Conservation (phyloP, 37 sponge, comb jelly and placozoan species). For the Oopsacas minuta region DNA sequence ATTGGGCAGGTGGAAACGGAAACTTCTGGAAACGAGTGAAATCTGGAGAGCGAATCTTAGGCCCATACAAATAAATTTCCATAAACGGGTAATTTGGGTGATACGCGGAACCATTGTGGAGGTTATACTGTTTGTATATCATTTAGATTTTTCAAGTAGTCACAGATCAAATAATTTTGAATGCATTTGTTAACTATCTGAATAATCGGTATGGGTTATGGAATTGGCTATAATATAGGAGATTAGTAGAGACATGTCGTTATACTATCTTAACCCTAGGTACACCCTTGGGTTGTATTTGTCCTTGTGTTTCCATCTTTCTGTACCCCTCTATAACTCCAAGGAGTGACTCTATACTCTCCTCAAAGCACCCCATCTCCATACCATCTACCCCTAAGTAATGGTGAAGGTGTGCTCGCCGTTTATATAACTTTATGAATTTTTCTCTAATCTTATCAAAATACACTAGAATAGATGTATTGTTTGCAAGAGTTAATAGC, state of each 20-base stretch:
- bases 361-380: constrained; percentile 54
- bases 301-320: constrained; percentile 33
- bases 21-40: too few relatives aligned
- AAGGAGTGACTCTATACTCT: constrained; percentile 54
- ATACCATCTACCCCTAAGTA: constrained; percentile 86
- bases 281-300: neutral
- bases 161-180: too few relatives aligned
- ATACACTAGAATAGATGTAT: constrained; percentile 68
- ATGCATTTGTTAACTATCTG: too few relatives aligned
- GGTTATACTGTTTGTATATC: too few relatives aligned
- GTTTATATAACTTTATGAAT: constrained; percentile 66
- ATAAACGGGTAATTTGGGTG: too few relatives aligned
- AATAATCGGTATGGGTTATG: too few relatives aligned
- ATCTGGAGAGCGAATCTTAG: too few relatives aligned
- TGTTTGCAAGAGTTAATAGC: constrained; percentile 76
- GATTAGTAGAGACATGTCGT: neutral
- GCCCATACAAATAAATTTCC: too few relatives aligned
- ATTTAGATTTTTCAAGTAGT: too few relatives aligned
- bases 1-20: too few relatives aligned
- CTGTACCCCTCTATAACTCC: constrained; percentile 59
- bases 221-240: neutral
- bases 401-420: constrained; percentile 97
- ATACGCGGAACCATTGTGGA: too few relatives aligned
- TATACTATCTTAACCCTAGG: neutral
- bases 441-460: constrained; percentile 42